These are phyloP conservation scores for Bellardia bayeri DNA, from an alignment of 2,888 invertebrate genomes.

Conservation along the genomic window DNA sequence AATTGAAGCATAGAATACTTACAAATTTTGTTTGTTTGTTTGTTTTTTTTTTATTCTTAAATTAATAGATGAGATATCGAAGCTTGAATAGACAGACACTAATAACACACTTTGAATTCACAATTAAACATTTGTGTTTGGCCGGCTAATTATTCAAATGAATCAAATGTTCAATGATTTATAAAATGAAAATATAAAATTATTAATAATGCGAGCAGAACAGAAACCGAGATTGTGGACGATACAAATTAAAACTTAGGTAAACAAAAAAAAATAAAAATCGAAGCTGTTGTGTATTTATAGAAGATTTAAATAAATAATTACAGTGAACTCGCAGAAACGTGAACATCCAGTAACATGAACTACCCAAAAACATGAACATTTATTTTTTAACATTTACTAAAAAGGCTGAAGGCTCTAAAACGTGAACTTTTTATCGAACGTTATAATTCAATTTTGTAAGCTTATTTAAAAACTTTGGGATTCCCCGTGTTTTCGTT, in stretches of 20 bases:
- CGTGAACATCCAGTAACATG: too few relatives aligned
- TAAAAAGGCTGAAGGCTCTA: too few relatives aligned
- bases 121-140: constrained; percentile 48
- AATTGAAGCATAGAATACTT: constrained; percentile 60
- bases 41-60: constrained; percentile 9
- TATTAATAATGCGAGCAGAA: not conserved
- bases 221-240: constrained; percentile 16
- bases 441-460: too few relatives aligned
- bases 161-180: constrained; percentile 69
- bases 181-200: constrained; percentile 49
- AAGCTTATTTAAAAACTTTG: too few relatives aligned
- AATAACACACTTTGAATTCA: constrained; percentile 29
- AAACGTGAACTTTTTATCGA: too few relatives aligned
- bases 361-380: too few relatives aligned
- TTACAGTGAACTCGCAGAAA: too few relatives aligned
- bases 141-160: constrained; percentile 64
- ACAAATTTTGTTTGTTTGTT: not conserved
- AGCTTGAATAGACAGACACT: not conserved
- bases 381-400: too few relatives aligned
- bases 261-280: not conserved
- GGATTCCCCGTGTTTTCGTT: too few relatives aligned
- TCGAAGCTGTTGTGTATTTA: not conserved
- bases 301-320: too few relatives aligned
- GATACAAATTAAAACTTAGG: constrained; percentile 19
- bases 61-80: constrained; percentile 15